Evolutionary conservation across 2,113 vertebrate species (phyloP).

Genomic region (Felis chaus): DNA sequence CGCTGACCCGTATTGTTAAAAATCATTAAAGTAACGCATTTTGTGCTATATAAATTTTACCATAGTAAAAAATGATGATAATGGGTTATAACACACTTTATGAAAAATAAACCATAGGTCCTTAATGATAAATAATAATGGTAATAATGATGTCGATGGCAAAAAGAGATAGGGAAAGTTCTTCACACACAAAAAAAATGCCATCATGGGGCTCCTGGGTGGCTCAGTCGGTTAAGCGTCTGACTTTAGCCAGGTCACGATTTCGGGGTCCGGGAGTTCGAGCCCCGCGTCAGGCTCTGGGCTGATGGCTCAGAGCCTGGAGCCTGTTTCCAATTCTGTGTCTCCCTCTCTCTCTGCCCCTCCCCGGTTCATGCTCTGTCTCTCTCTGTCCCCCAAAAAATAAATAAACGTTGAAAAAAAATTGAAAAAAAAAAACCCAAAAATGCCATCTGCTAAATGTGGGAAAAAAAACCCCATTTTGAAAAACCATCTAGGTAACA

Average conservation of each 20-base stretch:
- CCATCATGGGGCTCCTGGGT: not conserved
- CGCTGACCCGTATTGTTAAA: not conserved
- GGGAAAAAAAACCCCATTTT: not conserved
- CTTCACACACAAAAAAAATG: not conserved
- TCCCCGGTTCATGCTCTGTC: no score
- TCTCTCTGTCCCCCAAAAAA: no score
- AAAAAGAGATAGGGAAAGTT: not conserved
- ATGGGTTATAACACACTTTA: not conserved
- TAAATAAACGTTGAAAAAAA: no score
- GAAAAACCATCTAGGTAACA: not conserved
- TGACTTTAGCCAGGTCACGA: no score
- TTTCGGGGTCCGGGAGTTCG: no score
- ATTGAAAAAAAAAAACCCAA: not conserved
- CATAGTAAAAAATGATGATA: not conserved
- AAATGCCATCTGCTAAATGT: not conserved
- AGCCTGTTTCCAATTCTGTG: no score
- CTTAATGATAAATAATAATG: not conserved
- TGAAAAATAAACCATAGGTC: not conserved
- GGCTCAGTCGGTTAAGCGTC: no score
- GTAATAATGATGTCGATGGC: not conserved
- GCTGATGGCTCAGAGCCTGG: no score
- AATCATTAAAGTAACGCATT: not conserved
- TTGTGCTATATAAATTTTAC: not conserved
- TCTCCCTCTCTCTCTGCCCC: no score
- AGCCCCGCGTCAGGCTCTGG: no score